Percentiles rank a stretch among this genome's conserved stretches.
These are phyloP conservation scores for Leucophora obtusa DNA, from an alignment of 2,888 invertebrate genomes.

Conservation along the genomic window DNA sequence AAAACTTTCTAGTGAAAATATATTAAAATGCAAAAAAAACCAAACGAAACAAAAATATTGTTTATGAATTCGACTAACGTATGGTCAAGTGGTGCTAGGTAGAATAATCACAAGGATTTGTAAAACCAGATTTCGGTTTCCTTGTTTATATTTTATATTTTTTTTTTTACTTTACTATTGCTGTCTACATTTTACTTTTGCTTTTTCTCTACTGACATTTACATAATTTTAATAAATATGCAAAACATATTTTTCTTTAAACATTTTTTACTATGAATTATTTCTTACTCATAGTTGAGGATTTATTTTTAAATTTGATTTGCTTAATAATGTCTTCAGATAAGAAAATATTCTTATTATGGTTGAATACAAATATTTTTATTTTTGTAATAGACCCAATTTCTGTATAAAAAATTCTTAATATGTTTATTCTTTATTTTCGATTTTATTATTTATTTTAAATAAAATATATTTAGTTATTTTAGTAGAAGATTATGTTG, in stretches of 20 bases:
- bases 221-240: constrained; percentile 62
- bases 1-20: constrained; percentile 36
- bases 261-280: not conserved
- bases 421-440: constrained; percentile 12
- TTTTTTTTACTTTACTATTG: constrained; percentile 1
- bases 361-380: not conserved
- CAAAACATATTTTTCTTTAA: constrained; percentile 50
- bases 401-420: not conserved
- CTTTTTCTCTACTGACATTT: constrained; percentile 34
- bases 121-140: not conserved
- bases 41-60: constrained; percentile 35
- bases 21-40: not conserved
- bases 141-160: not conserved
- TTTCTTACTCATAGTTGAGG: not conserved
- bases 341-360: not conserved
- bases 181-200: constrained; percentile 39
- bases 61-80: constrained; percentile 55
- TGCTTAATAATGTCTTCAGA: not conserved
- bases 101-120: constrained; percentile 27
- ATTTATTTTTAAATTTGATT: not conserved
- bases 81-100: constrained; percentile 53
- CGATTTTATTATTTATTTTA: constrained; percentile 25
- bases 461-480: constrained; percentile 16
- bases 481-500: constrained; percentile 44
- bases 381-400: not conserved